Conservation (phyloP, 1,140 invertebrate genomes). For the Chelonus insularis region DNA sequence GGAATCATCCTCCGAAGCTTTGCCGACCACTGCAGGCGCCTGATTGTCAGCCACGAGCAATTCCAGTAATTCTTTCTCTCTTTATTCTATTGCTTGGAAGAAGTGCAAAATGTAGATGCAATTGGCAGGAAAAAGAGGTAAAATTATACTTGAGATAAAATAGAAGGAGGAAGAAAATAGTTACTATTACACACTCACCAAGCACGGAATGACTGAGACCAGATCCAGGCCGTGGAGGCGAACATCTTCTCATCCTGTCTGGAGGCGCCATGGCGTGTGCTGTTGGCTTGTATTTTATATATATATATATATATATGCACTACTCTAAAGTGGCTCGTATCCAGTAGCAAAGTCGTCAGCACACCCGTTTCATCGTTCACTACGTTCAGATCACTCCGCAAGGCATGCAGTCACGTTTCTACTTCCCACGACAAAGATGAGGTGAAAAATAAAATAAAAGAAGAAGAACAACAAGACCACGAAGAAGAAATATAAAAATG, state of each 20-base stretch:
- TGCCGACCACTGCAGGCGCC: slow-evolving; percentile 21
- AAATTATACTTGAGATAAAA: too few relatives aligned
- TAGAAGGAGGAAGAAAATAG: neutral
- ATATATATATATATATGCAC: neutral
- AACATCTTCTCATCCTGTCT: slow-evolving; percentile 42
- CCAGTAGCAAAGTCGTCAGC: slow-evolving; percentile 17
- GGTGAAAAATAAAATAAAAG: neutral
- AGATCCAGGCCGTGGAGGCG: slow-evolving; percentile 42
- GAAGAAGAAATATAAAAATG: slow-evolving; percentile 1
- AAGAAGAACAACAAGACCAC: neutral
- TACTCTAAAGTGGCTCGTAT: neutral
- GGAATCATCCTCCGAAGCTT: too few relatives aligned
- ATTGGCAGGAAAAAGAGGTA: too few relatives aligned
- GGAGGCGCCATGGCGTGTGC: slow-evolving; percentile 48
- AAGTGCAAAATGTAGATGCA: too few relatives aligned
- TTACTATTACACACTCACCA: slow-evolving; percentile 39
- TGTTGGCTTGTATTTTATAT: neutral
- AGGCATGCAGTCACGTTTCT: slow-evolving; percentile 25
- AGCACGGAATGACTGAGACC: slow-evolving; percentile 51
- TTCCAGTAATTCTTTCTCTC: neutral
- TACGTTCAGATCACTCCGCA: slow-evolving; percentile 17
- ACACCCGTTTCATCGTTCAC: slow-evolving; percentile 15
- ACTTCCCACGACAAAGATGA: slow-evolving; percentile 21
- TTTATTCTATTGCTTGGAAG: neutral
- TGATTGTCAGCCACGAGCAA: slow-evolving; percentile 15